Base-by-base conservation (phyloP, 1,140 invertebrate genomes). In the Elysia chlorotica region DNA sequence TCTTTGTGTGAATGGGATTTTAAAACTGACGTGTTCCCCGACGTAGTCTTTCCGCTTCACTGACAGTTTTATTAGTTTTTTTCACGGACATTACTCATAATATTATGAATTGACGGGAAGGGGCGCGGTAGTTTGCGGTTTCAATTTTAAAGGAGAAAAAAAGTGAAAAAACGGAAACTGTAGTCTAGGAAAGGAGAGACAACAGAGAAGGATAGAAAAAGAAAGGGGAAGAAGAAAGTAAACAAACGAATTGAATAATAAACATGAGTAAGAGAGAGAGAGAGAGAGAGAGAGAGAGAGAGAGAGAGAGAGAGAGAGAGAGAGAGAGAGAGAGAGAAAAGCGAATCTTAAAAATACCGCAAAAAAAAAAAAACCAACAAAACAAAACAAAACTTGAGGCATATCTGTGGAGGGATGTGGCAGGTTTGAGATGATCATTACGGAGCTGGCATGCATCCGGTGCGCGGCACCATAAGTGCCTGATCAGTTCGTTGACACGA, bases 241-340 rank as follows among this genome's bases (percentile, higher is more conserved):
- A 31, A 33, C 19, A 33, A 35, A 31, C 56, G 33, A 31, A 31
- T 59, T 25, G 25, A 59, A 28, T 4, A 14, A 30, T 6, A 30
- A 6, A 59, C 14, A 25, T 59, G 56, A 31, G 56, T 6, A 25
- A 59, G 33, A n/a, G n/a, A 28, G n/a, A 21, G 54, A 57, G 54
- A 57, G 54, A 57, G 21, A 57, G 54, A 57, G 54, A 57, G 54
- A 57, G 54, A 57, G 54, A 57, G 21, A 23, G 30, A 23, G n/a
- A 23, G 30, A 23, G n/a, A 23, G n/a, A 23, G n/a, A 23, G 54
- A 57, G 54, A 57, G 54, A 57, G 4, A n/a, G 54, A 4, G 54
- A 57, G 4, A 57, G 54, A 57, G 54, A 57, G 54, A 57, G 21
- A 57, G 54, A 57, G 54, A 57, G 54, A 57, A 28, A 57, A n/a